Evolutionary conservation across 1,140 invertebrate genomes (phyloP).

Genomic region (Lordiphosa clarofinis): DNA sequence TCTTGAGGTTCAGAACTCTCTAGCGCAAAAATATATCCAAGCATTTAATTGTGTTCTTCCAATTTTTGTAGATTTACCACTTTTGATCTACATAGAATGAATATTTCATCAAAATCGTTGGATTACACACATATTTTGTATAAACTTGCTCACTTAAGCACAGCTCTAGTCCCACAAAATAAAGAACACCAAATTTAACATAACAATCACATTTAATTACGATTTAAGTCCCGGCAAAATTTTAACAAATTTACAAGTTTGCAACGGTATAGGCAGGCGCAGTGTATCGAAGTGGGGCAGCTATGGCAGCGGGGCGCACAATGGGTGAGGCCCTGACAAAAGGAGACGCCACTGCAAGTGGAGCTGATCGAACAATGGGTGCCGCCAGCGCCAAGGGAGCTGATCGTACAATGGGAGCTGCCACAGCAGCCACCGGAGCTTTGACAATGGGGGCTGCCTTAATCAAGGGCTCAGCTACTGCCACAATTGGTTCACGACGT

Average conservation of each 20-base stretch:
- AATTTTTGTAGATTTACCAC: too few relatives aligned
- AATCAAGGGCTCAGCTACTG: slow-evolving; percentile 50
- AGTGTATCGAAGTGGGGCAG: slow-evolving; percentile 49
- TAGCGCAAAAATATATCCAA: too few relatives aligned
- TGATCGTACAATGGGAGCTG: slow-evolving; percentile 39
- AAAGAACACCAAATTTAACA: slow-evolving; percentile 11
- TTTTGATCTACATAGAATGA: too few relatives aligned
- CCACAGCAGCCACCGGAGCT: slow-evolving; percentile 24
- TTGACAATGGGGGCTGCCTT: slow-evolving; percentile 54
- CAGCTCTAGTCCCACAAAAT: too few relatives aligned
- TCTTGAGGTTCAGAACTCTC: too few relatives aligned
- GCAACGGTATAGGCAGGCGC: slow-evolving; percentile 51
- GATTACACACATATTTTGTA: too few relatives aligned
- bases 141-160: too few relatives aligned
- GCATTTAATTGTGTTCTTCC: too few relatives aligned
- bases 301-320: slow-evolving; percentile 64
- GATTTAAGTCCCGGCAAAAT: slow-evolving; percentile 22
- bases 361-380: slow-evolving; percentile 43
- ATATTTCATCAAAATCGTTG: too few relatives aligned
- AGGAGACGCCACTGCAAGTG: slow-evolving; percentile 45
- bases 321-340: slow-evolving; percentile 41
- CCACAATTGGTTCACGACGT: slow-evolving; percentile 73
- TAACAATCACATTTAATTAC: slow-evolving; percentile 61
- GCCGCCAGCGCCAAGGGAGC: slow-evolving; percentile 62
- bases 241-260: slow-evolving; percentile 42